Evolutionary conservation across 2,797 vertebrate genomes (phyloP), one percentile per base, ranked within the genome.

Genomic region (Alauda arvensis): DNA sequence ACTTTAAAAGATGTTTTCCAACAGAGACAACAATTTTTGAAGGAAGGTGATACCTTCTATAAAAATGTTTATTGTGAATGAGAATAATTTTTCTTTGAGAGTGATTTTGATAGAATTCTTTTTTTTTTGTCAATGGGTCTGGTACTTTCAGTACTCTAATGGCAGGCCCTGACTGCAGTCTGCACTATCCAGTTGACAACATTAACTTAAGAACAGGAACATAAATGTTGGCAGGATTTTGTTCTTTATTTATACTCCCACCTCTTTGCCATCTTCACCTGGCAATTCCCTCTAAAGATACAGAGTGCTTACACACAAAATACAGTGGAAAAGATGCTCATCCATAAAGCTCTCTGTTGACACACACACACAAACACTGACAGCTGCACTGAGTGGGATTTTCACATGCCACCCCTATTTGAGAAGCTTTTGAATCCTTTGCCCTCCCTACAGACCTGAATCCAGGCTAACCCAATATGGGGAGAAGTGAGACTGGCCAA

Each of bases 361-460:
- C 39, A 40, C 26, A 60, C 33, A 25, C 46, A 34, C 29, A 52
- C 29, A 59, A 19, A 59, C 40, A 37, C 48, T 49, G 61, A 12
- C 60, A 88, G 45, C 39, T 49, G n/a, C 66, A 39, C 12, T 31
- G 60, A 24, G 59, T n/a, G 24, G 12, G 45, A n/a, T 66, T 48
- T 46, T 76, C 69, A 39, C 2, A 1, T 29, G 29, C 8, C 5
- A 67, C 46, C 23, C 66, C 49, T 49, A 49, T 60, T 6, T 60
- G 42, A 86, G 74, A 49, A 78, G 45, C 69, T 93, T 94, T 76
- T 80, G 77, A 91, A 89, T 57, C 26, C 39, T 72, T 75, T 48
- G 46, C 39, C 14, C 79, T 88, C 53, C 68, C 65, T 48, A 14
- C 31, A 87, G 51, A 43, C 15, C 45, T 49, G 57, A 69, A 61